These are phyloP conservation scores for Eupithecia inturbata DNA, from an alignment of 2,888 invertebrate species.

Conservation along the genomic window DNA sequence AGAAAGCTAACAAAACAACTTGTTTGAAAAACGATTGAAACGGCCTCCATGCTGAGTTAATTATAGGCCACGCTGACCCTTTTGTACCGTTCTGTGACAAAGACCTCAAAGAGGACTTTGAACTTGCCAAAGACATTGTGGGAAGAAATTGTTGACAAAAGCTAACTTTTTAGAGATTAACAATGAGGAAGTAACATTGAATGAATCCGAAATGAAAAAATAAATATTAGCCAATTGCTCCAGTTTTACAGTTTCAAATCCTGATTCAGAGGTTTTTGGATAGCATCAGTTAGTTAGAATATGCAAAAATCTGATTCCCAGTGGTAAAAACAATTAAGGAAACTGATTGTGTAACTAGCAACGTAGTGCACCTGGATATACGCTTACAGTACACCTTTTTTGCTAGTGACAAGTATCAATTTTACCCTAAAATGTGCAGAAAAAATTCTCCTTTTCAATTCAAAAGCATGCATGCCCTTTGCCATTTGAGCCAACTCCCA, in stretches of 20 bases:
- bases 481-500: not conserved
- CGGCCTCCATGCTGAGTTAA: constrained; percentile 72
- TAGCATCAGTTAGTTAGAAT: not conserved
- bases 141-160: constrained; percentile 42
- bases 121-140: constrained; percentile 53
- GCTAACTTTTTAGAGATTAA: not conserved
- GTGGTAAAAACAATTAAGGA: not conserved
- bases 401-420: not conserved
- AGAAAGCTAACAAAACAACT: constrained; percentile 46
- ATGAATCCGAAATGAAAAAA: not conserved
- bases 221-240: not conserved
- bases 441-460: not conserved
- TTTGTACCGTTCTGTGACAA: constrained; percentile 59
- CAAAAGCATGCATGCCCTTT: not conserved
- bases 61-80: constrained; percentile 75
- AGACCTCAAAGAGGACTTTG: constrained; percentile 59
- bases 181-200: not conserved
- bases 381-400: not conserved
- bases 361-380: not conserved
- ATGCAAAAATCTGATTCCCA: not conserved
- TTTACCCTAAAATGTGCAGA: not conserved
- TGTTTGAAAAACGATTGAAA: constrained; percentile 65
- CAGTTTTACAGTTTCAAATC: not conserved
- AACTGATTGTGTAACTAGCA: not conserved
- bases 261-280: not conserved